Evolutionary conservation across 2,888 invertebrate species (phyloP), one percentile per base, ranked within the genome.

Genomic region (Tinea pellionella): DNA sequence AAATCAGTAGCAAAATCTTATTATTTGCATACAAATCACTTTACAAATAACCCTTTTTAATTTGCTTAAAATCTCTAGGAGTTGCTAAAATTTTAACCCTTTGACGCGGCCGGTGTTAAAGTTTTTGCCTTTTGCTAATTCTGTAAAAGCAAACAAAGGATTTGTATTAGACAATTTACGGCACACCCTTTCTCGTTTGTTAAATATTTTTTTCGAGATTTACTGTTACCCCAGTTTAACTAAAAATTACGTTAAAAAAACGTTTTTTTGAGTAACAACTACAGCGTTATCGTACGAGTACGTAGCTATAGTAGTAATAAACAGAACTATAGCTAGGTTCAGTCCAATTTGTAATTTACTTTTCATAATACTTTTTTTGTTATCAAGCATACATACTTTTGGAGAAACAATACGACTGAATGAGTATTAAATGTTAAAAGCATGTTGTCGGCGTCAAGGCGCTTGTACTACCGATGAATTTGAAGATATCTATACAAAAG

Each of bases 11-110:
- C 85, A 64, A 78, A 81, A 84, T 84, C 79, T 75, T 80, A 74
- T 85, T 86, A 86, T 84, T 86, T 85, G 83, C 85, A 85, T 84
- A 84, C 83, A 84, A 78, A 72, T 73, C 72, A 67, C 62, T 65
- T 64, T 69, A 82, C 80, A 84, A 80, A 72, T 69, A 66, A 65
- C 63, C 64, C 68, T 70, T 74, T 43, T 80, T 82, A 79, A 79
- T 70, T 73, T 73, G 68, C 72, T 71, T 73, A 70, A 76, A 66
- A 18, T 60, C 55, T 18, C 16, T 51, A 30, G 75, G 24, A 24
- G 24, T 24, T 24, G 24, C 24, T 6, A 24, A 24, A 76, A 70
- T 68, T 66, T 75, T 73, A 78, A 81, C 77, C 67, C 81, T 83
- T 85, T 81, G 73, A 73, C 74, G 75, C 73, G 68, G n/a, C 71